Evolutionary conservation across 2,113 vertebrate species (phyloP).

Genomic region (Ellobius talpinus): DNA sequence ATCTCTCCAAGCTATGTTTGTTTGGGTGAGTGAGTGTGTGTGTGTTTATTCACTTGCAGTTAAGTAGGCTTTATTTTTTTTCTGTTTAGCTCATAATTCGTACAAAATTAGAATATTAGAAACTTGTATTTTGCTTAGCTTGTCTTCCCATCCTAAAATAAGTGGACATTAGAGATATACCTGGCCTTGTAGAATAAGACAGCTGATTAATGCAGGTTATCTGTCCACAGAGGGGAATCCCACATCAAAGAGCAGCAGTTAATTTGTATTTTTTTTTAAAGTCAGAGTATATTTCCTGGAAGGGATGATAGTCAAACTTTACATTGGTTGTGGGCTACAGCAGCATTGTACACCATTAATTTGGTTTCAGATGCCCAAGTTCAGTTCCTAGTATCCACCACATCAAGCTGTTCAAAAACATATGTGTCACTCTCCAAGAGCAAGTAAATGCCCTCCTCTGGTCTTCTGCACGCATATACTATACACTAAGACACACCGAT

Average conservation of each 20-base stretch:
- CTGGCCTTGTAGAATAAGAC: neutral
- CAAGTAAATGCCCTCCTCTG: neutral
- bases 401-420: neutral
- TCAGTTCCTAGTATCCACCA: neutral
- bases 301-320: neutral
- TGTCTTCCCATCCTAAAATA: neutral
- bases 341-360: neutral
- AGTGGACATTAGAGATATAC: neutral
- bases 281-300: neutral
- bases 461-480: neutral
- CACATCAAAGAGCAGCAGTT: neutral
- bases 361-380: neutral
- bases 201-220: neutral
- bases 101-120: conserved; percentile 46
- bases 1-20: neutral
- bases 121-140: neutral
- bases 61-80: neutral
- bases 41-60: neutral
- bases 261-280: neutral
- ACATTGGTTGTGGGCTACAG: neutral
- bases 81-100: conserved; percentile 15
- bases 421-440: neutral
- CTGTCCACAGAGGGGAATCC: neutral
- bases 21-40: neutral
- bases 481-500: too few species aligned